Base-by-base conservation (phyloP, 2,113 vertebrate species). In the Aspiorhynchus laticeps region DNA sequence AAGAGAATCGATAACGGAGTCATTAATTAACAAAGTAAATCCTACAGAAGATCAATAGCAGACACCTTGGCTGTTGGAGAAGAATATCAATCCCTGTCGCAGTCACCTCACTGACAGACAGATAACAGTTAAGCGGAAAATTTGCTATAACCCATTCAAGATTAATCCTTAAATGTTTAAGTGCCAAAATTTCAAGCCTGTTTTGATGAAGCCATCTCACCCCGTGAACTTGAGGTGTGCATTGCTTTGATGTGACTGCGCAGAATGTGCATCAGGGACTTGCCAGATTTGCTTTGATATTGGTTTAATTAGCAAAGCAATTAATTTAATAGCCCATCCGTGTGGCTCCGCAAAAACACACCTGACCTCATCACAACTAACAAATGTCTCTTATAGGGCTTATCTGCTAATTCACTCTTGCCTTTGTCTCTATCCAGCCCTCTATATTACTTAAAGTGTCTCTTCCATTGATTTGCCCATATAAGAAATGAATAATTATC, bases 21-120 rank as follows among this genome's bases (percentile, higher is more conserved):
- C 93, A 91, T 95, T 92, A 86, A 94, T 94, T 92, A 92, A 91
- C 87, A 89, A 90, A 91, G 85, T 91, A 78, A 88, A 85, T 87
- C 86, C 89, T 92, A 92, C 88, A 90, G 90, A 76, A 84, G 90
- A 84, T 11, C 80, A 61, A 38, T 89, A 79, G 24, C 85, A 86
- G 91, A 91, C 91, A 91, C 89, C 86, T 84, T 41, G 26, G 74
- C 88, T 89, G 88, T 63, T 90, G 73, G 87, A 85, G 85, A 84
- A 88, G 85, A 90, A 90, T 79, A 87, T 92, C 91, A 81, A 89
- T 91, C 89, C 41, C 9, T 5, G 48, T 28, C 36, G 53, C n/a
- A 63, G 56, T 48, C 26, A 74, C 43, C 46, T 48, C 51, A 11
- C 51, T 28, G 76, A 43, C 21, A 73, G 11, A 51, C 21, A 59